phyloP scores from a whole-genome alignment of 92 coral and sea anemone genomes.

The Paramuricea clavata region DNA sequence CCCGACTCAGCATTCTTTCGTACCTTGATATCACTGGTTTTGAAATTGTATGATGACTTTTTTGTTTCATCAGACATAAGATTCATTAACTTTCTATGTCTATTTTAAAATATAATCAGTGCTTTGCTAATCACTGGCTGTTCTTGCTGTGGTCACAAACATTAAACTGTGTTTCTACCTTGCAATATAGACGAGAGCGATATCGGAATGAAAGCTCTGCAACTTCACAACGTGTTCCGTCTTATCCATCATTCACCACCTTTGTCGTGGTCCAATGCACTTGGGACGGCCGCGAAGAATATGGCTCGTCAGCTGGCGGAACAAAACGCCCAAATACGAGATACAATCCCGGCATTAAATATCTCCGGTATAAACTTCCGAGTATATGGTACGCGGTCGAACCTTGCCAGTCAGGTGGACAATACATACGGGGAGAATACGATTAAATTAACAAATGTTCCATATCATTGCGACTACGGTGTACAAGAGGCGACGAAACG shows the following conservation, averaged over 20 bases:
- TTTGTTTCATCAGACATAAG: no score
- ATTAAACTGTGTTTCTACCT: no score
- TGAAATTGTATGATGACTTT: no score
- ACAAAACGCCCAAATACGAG: conserved; percentile 46
- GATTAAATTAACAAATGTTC: conserved; percentile 88
- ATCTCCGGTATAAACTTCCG: conserved; percentile 35
- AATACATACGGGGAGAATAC: conserved; percentile 91
- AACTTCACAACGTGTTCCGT: conserved; percentile 84
- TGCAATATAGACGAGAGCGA: conserved; percentile 15
- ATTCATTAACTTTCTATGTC: no score
- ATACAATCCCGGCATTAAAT: conserved; percentile 22
- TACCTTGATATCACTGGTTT: no score
- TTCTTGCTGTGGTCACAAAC: no score
- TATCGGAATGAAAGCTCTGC: conserved; percentile 29
- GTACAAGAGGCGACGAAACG: conserved; percentile 92
- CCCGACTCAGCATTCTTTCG: no score
- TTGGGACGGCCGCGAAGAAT: conserved; percentile 93
- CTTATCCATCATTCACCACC: conserved; percentile 81
- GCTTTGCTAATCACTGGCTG: no score
- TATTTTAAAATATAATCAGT: no score
- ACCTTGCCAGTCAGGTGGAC: conserved; percentile 62
- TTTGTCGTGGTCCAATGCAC: conserved; percentile 93
- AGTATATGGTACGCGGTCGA: conserved; percentile 23
- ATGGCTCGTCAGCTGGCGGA: conserved; percentile 91
- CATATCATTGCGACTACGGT: conserved; percentile 93